Evolutionary conservation across 2,113 vertebrate species (phyloP).

Genomic region (Anoura caudifer): DNA sequence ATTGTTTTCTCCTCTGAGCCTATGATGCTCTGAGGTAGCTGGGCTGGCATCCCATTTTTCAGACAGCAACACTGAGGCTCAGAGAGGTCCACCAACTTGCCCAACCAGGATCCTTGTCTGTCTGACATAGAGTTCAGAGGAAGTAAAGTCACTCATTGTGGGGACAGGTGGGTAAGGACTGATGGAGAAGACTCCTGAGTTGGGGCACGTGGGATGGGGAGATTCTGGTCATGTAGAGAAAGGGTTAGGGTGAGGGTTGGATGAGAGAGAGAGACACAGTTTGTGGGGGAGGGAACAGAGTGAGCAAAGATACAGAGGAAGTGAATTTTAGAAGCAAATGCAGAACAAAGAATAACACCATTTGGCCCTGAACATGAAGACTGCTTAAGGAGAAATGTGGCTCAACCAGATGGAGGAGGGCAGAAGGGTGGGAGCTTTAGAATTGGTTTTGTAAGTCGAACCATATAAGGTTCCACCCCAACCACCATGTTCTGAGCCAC

Average conservation of each 20-base stretch:
- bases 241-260: background rate
- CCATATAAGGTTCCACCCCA: background rate
- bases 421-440: background rate
- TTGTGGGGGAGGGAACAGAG: background rate
- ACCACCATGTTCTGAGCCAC: background rate
- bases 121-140: background rate
- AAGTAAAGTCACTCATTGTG: too few relatives aligned
- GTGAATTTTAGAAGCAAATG: background rate
- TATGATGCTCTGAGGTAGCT: background rate
- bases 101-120: background rate
- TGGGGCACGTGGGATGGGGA: background rate
- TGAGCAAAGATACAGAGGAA: background rate
- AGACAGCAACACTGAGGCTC: background rate
- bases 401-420: background rate
- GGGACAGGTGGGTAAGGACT: fast-evolving
- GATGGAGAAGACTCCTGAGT: too few relatives aligned
- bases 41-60: background rate
- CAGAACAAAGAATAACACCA: background rate
- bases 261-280: background rate
- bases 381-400: too few relatives aligned
- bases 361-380: background rate
- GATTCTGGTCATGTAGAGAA: background rate
- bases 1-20: background rate
- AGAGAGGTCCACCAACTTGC: too few relatives aligned
- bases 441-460: background rate